Conservation (phyloP, 2,797 vertebrate species). For the Parauchenoglanis ngamensis region DNA sequence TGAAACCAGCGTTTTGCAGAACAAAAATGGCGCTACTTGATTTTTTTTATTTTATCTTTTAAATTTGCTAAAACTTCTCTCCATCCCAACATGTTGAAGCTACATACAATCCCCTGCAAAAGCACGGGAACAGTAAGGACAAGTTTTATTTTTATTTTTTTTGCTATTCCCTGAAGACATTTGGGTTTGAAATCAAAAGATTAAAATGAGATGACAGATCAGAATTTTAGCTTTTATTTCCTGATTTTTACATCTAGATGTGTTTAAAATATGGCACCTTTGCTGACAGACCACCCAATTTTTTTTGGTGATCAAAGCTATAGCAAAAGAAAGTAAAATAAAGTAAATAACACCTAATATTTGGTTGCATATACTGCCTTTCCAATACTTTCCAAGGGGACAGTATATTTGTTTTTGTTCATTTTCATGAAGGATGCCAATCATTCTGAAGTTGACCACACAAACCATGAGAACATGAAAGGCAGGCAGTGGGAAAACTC, state of each 20-base stretch:
- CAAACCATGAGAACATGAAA: neutral
- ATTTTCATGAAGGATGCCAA: neutral
- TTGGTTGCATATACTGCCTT: neutral
- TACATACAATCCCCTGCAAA: neutral
- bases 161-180: neutral
- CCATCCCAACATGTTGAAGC: neutral
- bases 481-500: neutral
- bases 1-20: conserved; percentile 2
- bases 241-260: neutral
- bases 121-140: neutral
- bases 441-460: neutral
- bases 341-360: neutral
- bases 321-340: neutral
- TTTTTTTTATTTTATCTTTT: neutral
- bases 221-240: no score
- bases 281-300: neutral
- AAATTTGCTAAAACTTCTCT: neutral
- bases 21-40: neutral
- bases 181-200: neutral
- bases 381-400: neutral
- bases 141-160: neutral
- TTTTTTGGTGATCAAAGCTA: neutral
- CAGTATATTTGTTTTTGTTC: neutral
- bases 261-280: neutral
- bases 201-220: neutral